phyloP scores from a whole-genome alignment of 2,888 invertebrate species.

The Poecilus cupreus region DNA sequence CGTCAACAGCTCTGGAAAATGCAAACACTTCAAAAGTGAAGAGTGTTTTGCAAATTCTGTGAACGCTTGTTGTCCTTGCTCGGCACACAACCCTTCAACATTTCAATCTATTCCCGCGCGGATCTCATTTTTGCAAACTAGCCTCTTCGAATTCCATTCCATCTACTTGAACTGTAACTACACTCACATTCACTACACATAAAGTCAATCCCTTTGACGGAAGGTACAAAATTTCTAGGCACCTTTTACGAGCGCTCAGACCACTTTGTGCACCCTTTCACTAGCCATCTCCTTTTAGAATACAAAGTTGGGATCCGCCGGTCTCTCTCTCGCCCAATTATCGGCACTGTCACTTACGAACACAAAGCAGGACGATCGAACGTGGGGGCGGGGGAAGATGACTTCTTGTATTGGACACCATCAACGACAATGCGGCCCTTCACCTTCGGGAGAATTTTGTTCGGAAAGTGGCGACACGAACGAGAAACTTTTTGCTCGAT shows the following conservation, averaged over 20 bases:
- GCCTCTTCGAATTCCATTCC: conserved; percentile 43
- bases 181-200: conserved; percentile 37
- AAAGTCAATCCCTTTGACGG: conserved; percentile 48
- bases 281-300: not conserved
- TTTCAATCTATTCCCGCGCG: conserved; percentile 35
- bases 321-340: conserved; percentile 67
- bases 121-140: conserved; percentile 42
- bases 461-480: not conserved
- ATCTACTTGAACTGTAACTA: conserved; percentile 41
- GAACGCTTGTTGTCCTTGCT: conserved; percentile 26
- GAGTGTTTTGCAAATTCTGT: conserved; percentile 27
- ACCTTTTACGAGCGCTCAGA: conserved; percentile 50
- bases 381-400: conserved; percentile 62
- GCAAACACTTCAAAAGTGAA: conserved; percentile 17
- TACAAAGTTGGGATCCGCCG: not conserved
- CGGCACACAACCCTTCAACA: conserved; percentile 20
- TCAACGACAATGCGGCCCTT: conserved; percentile 39
- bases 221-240: conserved; percentile 38
- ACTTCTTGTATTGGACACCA: conserved; percentile 61
- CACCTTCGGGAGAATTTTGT: conserved; percentile 11
- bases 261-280: conserved; percentile 48
- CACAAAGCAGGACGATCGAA: conserved; percentile 66
- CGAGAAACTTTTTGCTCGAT: conserved; percentile 15
- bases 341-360: conserved; percentile 68
- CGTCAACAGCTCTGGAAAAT: not conserved